Evolutionary conservation across 2,797 vertebrate genomes (phyloP), one percentile per base, ranked within the genome.

Genomic region (Sebastes dallii): DNA sequence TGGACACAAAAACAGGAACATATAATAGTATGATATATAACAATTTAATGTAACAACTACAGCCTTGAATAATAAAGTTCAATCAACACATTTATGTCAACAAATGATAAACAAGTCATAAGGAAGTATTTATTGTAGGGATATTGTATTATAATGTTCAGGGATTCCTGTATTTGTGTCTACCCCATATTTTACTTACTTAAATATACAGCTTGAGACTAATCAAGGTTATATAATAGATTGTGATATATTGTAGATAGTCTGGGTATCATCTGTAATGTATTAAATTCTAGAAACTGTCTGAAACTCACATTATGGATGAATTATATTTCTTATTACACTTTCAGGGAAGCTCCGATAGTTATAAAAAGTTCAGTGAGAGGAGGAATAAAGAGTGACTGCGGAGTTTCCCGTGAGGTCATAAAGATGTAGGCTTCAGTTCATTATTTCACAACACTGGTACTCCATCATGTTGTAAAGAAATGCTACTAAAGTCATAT

Each of bases 361-460:
- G 24, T 55, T 69, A 64, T 13, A 56, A 18, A 6, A 61, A 55
- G 14, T 36, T 36, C 13, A 36, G 24, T 78, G 50, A 83, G 29
- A 78, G 54, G 83, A 74, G 72, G 79, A 83, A 78, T 83, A 36
- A 79, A 79, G 39, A 75, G 60, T 29, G 36, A 75, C 62, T 65
- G 55, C 2, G 89, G 88, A 91, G 75, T 94, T 94, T 83, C 92
- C 93, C 66, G 20, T 92, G 88, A 91, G 62, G 67, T 92, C 90
- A 88, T 64, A 34, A 34, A 80, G 6, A 78, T 67, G 62, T 69
- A 30, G 59, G 50, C 22, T 74, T 29, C 25, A 69, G 56, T 52
- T 84, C 55, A 70, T 39, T 8, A 27, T 84, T 73, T 81, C 66
- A 20, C 61, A 67, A 74, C 39, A 55, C 8, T 78, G 12, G 39